Evolutionary conservation across 2,888 invertebrate species (phyloP).

Genomic region (Habroteleia sp.): DNA sequence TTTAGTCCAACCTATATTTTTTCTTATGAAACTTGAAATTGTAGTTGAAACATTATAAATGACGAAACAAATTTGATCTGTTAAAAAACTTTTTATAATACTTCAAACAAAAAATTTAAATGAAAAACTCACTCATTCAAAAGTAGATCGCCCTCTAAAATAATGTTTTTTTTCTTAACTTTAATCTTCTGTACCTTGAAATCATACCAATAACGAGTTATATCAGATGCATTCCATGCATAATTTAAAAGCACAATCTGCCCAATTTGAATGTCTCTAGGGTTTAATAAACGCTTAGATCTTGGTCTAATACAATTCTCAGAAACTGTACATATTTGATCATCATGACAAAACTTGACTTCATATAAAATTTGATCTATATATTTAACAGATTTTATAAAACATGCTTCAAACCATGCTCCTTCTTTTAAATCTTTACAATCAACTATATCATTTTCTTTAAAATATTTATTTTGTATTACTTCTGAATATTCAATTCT

Average conservation of each 20-base stretch:
- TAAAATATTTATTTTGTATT: conserved; percentile 83
- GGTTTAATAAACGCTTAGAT: conserved; percentile 83
- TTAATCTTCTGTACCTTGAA: conserved; percentile 9
- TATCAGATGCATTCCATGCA: conserved; percentile 86
- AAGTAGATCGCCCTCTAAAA: conserved; percentile 12
- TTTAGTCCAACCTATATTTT: no score
- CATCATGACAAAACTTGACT: conserved; percentile 73
- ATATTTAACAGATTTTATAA: conserved; percentile 82
- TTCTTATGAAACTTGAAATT: no score
- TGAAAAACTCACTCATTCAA: conserved; percentile 11
- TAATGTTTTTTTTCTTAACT: not conserved
- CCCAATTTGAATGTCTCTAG: conserved; percentile 83
- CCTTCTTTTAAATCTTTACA: conserved; percentile 84
- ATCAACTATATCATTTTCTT: conserved; percentile 86
- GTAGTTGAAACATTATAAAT: no score
- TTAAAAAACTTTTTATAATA: no score
- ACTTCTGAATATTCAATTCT: no score
- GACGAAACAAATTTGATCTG: no score
- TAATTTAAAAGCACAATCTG: conserved; percentile 88
- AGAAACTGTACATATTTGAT: conserved; percentile 78
- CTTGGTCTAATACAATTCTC: conserved; percentile 86
- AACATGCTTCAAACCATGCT: conserved; percentile 88
- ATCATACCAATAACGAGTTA: conserved; percentile 88
- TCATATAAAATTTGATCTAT: conserved; percentile 68
- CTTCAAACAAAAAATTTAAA: no score